Base-by-base conservation (phyloP, 2,113 vertebrate species). In the Opisthocomus hoazin region DNA sequence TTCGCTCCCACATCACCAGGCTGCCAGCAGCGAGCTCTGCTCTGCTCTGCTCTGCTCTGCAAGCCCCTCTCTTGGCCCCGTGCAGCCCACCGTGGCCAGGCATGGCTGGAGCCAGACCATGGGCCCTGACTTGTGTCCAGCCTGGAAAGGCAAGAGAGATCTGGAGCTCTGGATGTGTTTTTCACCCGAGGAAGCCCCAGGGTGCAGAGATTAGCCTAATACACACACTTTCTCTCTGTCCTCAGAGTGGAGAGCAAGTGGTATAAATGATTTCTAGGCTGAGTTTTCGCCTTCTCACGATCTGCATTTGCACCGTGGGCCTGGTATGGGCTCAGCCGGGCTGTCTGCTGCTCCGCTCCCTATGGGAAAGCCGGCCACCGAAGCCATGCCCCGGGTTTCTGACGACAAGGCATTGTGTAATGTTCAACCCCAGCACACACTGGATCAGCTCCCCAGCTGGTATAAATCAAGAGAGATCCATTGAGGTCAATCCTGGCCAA, bases 361-460 rank as follows among this genome's bases (percentile, higher is more conserved):
- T 4, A 9, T 1, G 1, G 63, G 61, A 79, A 29, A 46, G 15
- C 34, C 1, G 0, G 8, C 30, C 32, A 7, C 39, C 9, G 2
- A 45, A 78, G 46, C 56, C 30, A 2, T 5, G 18, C 20, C 36
- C 56, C 26, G 50, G 68, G 78, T 5, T 90, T 46, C 82, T 68
- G 75, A 96, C 92, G 90, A 93, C 88, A 90, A 76, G 70, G 36
- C 57, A 32, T 79, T 90, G 87, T 1, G 1, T 75, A 79, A 91
- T 2, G 1, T 2, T 65, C 3, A 0, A 0, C 15, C 24, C 39
- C 74, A 86, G 63, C 24, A 45, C 0, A 0, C 0, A 0, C 58
- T 63, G 65, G 77, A 81, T 46, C 77, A 46, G 63, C 65, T 89
- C 82, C 48, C 46, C 30, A 11, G 92, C 87, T 58, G 81, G 69